These are phyloP conservation scores for Manduca sexta DNA, from an alignment of 1,140 invertebrate species.

Conservation along the genomic window DNA sequence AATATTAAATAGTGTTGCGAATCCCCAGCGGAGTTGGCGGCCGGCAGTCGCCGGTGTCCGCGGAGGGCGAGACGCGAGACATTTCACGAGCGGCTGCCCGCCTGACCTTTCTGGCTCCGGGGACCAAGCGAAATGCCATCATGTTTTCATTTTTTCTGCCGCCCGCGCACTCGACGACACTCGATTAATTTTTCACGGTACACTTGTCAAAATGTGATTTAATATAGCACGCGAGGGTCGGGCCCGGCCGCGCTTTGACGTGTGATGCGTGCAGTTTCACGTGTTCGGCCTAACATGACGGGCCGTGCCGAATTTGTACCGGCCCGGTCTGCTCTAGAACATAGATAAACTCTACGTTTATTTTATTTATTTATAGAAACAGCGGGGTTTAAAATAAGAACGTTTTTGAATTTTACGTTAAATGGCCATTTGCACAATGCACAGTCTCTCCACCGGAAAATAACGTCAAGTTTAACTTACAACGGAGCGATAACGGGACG, in stretches of 20 bases:
- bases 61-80: conserved; percentile 35
- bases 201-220: conserved; percentile 73
- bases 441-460: neutral
- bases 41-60: conserved; percentile 32
- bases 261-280: conserved; percentile 45
- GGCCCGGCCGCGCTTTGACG: conserved; percentile 53
- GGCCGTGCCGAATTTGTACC: too few relatives aligned
- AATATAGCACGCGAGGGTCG: conserved; percentile 61
- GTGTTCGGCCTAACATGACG: too few relatives aligned
- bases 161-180: conserved; percentile 60
- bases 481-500: too few relatives aligned
- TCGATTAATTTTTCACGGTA: conserved; percentile 72
- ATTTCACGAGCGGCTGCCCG: conserved; percentile 65
- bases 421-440: neutral
- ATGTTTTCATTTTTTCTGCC: conserved; percentile 64
- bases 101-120: conserved; percentile 61
- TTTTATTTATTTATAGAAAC: too few relatives aligned
- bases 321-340: too few relatives aligned
- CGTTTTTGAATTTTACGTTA: neutral
- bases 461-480: too few relatives aligned
- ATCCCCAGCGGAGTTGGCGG: conserved; percentile 33
- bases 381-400: too few relatives aligned
- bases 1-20: neutral
- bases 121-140: conserved; percentile 61
- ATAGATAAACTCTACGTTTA: too few relatives aligned